phyloP scores from a whole-genome alignment of 92 coral and sea anemone species.

The Zoanthus sansibaricus region DNA sequence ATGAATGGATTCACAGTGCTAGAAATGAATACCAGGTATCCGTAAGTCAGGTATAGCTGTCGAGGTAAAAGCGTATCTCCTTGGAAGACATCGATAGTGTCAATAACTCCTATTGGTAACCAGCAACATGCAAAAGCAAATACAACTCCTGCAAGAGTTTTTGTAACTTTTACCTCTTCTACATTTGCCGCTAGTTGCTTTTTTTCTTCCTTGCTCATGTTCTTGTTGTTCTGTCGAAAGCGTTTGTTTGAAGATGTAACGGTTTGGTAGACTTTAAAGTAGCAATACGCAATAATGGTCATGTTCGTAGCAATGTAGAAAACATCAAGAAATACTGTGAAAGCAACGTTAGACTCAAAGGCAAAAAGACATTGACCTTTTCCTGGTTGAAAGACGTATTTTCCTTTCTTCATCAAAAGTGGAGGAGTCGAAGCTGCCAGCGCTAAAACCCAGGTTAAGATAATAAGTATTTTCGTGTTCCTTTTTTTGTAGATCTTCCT shows the following conservation, averaged over 20 bases:
- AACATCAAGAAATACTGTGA: conserved; percentile 37
- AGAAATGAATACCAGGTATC: conserved; percentile 24
- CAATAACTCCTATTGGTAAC: conserved; percentile 30
- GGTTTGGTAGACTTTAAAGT: conserved; percentile 36
- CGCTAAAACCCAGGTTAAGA: conserved; percentile 16
- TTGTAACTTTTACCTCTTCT: conserved; percentile 46
- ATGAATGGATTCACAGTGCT: conserved; percentile 39
- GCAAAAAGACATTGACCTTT: conserved; percentile 40
- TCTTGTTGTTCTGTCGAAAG: conserved; percentile 12
- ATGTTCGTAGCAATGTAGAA: conserved; percentile 31
- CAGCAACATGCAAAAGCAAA: conserved; percentile 41
- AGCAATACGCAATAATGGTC: conserved; percentile 37
- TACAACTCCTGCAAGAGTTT: conserved; percentile 38
- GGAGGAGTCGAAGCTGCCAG: conserved; percentile 34
- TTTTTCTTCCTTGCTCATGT: conserved; percentile 14
- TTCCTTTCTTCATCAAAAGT: conserved; percentile 15
- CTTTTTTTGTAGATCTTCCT: conserved; percentile 13
- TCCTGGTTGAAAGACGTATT: conserved; percentile 23
- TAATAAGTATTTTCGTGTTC: conserved; percentile 1
- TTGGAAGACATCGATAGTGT: conserved; percentile 33
- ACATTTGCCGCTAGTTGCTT: conserved; percentile 35
- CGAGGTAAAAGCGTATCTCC: conserved; percentile 31
- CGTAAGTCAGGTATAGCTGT: conserved; percentile 33
- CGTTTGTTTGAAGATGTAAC: conserved; percentile 25
- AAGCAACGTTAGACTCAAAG: conserved; percentile 23